Conservation (phyloP, 2,888 invertebrate species). For the Leptopilina syphax region DNA sequence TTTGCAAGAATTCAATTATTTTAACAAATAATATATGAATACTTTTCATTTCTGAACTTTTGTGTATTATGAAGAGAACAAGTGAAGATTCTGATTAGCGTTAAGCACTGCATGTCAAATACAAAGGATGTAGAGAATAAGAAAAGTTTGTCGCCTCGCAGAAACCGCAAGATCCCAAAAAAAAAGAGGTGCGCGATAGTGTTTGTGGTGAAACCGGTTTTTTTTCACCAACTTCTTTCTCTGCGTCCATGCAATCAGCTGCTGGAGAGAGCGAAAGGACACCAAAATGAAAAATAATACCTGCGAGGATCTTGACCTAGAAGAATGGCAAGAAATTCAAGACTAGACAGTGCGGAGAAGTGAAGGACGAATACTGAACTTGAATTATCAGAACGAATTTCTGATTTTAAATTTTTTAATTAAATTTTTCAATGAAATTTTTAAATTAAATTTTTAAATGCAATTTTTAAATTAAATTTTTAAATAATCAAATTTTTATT, state of each 20-base stretch:
- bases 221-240: constrained; percentile 27
- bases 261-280: constrained; percentile 31
- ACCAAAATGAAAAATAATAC: constrained; percentile 34
- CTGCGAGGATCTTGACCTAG: constrained; percentile 36
- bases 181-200: background rate
- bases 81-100: constrained; percentile 22
- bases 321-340: constrained; percentile 29
- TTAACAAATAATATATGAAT: too few species aligned
- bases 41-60: too few species aligned
- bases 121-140: background rate
- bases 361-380: constrained; percentile 28
- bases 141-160: constrained; percentile 22
- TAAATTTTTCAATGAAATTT: too few species aligned
- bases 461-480: too few species aligned
- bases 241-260: constrained; percentile 19
- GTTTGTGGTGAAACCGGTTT: background rate
- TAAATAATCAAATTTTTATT: too few species aligned
- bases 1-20: too few species aligned
- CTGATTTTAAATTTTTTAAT: too few species aligned
- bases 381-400: too few species aligned
- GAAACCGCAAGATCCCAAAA: constrained; percentile 23
- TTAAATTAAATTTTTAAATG: too few species aligned
- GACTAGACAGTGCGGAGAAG: constrained; percentile 18
- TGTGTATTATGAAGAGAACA: too few species aligned
- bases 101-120: constrained; percentile 1